A percentile compares a stretch with the other conserved stretches of the same genome.
phyloP scores from a whole-genome alignment of 1,140 invertebrate genomes.

The Atta colombica region DNA sequence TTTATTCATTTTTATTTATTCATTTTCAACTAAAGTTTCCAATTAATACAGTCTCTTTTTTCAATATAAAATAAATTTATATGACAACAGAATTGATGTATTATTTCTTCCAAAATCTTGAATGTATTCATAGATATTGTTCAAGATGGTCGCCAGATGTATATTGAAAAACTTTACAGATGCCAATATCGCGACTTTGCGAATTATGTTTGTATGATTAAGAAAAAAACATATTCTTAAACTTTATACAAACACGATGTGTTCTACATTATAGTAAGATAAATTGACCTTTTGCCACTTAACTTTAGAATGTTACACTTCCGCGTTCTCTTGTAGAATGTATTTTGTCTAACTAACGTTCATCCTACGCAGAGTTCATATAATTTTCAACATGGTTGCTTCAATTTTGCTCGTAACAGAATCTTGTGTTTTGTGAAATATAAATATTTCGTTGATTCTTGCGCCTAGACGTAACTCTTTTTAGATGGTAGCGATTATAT shows the following conservation, averaged over 20 bases:
- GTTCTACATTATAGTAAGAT: slow-evolving; percentile 1
- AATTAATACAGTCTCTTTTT: no score
- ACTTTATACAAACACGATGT: neutral
- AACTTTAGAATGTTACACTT: slow-evolving; percentile 1
- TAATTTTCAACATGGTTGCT: slow-evolving; percentile 9
- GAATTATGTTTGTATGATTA: neutral
- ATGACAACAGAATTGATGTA: no score
- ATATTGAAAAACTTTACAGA: neutral
- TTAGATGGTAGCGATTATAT: slow-evolving; percentile 9
- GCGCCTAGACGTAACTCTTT: neutral
- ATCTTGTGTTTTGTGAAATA: slow-evolving; percentile 29
- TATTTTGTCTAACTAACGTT: slow-evolving; percentile 10
- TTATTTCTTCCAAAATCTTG: no score
- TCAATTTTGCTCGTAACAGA: slow-evolving; percentile 29
- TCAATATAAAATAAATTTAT: no score
- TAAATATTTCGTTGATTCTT: slow-evolving; percentile 17
- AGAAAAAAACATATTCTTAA: neutral
- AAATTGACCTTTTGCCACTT: neutral
- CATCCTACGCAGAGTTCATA: slow-evolving; percentile 10
- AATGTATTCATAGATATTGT: neutral
- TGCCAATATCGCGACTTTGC: neutral
- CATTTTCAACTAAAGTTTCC: no score
- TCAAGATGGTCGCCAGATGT: neutral
- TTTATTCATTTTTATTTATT: no score
- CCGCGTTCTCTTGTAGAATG: slow-evolving; percentile 14